phyloP scores from a whole-genome alignment of 2,888 invertebrate species.

The Trissolcus brochymenae region DNA sequence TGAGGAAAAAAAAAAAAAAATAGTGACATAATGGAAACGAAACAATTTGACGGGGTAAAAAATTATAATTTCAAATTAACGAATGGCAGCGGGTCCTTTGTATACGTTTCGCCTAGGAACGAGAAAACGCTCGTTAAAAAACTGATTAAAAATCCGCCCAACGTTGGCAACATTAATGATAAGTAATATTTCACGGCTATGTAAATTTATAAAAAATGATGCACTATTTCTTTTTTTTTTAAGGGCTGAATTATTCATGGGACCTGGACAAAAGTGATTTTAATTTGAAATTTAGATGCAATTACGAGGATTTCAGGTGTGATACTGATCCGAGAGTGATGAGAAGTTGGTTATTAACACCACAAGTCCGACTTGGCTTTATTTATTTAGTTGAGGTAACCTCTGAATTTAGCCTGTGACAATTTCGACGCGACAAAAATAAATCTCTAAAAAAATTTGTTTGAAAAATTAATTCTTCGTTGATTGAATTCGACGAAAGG shows the following conservation, averaged over 20 bases:
- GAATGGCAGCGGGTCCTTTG: not conserved
- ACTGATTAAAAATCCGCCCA: constrained; percentile 8
- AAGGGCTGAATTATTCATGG: constrained; percentile 40
- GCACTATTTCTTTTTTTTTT: constrained; percentile 23
- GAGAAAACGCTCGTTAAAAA: not conserved
- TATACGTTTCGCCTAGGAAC: constrained; percentile 1
- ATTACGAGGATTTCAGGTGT: constrained; percentile 35
- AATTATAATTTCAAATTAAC: not conserved
- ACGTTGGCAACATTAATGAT: constrained; percentile 13
- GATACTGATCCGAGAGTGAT: constrained; percentile 29
- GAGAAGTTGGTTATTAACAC: constrained; percentile 41
- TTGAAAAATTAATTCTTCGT: too few species aligned
- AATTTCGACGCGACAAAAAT: too few species aligned
- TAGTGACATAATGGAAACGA: not conserved
- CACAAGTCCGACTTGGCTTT: not conserved
- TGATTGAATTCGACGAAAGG: too few species aligned
- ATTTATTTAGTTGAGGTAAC: not conserved
- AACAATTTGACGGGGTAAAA: not conserved
- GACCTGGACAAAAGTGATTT: constrained; percentile 32
- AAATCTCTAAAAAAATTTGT: too few species aligned
- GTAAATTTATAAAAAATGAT: constrained; percentile 41
- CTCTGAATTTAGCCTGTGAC: not conserved
- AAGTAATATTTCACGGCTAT: constrained; percentile 32
- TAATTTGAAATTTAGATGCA: constrained; percentile 50
- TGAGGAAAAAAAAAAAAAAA: not conserved